Base-by-base conservation (phyloP, 1,140 invertebrate genomes). In the Anadara kagoshimensis region DNA sequence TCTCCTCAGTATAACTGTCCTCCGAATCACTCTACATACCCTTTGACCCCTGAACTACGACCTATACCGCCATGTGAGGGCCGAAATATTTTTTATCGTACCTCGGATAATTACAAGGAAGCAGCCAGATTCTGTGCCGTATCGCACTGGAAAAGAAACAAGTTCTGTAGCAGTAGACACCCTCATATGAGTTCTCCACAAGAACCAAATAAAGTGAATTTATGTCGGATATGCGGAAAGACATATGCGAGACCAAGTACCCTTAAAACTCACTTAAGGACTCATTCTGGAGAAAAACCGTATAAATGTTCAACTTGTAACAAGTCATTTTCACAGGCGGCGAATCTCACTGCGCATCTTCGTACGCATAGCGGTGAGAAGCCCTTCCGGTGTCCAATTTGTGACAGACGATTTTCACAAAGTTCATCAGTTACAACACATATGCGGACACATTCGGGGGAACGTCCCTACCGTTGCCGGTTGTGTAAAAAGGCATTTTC, bases 241-340 rank as follows among this genome's bases (percentile, higher is more conserved):
- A 97, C 96, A 0, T 98, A 99, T 89, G 97, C 97, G 0, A 90
- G 97, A 24, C 97, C 97, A 0, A 97, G 95, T 85, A 99, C 97
- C 0, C 91, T 99, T 49, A 98, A 99, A 90, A 99, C 97, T 0
- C 98, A 99, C 88, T 91, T 99, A 69, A 91, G 97, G 45, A 99
- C 97, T 0, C 98, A 99, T 88, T 96, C 95, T 0, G 97, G 97
- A 0, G 97, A 99, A 89, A 94, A 97, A 85, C 98, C 98, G 0
- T 99, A 98, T 89, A 88, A 87, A 44, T 90, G 90, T 85, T 78
- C 84, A 67, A 90, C 91, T 36, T 94, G 93, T 84, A 90, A 90
- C 78, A 94, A 94, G 81, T 91, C 92, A 12, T 94, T 94, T 81
- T 91, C 91, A 8, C 89, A 94, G 82, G 93, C 93, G 5, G 93